Conservation (phyloP, 2,113 vertebrate species). For the Mormyrus lacerda region DNA sequence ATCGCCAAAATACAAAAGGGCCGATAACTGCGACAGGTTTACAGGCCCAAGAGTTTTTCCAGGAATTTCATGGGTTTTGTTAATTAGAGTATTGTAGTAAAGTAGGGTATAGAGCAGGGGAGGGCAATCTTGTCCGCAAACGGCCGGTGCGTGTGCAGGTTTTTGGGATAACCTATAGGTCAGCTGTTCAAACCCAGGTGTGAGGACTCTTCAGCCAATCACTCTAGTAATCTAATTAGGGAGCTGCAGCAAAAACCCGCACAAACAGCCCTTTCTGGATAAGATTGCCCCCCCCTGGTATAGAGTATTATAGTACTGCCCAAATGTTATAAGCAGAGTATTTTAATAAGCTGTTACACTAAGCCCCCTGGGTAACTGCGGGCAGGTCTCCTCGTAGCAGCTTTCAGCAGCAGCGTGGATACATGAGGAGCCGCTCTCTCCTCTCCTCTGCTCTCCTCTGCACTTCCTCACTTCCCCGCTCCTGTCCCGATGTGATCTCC, state of each 20-base stretch:
- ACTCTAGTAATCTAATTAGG: too few species aligned
- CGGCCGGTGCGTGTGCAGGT: too few species aligned
- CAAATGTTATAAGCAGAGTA: background rate
- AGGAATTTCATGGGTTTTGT: background rate
- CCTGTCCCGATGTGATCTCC: background rate
- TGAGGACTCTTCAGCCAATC: too few species aligned
- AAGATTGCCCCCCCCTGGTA: background rate
- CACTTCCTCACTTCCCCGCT: background rate
- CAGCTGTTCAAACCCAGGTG: too few species aligned
- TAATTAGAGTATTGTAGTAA: background rate
- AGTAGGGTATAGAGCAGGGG: background rate
- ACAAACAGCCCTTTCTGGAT: too few species aligned
- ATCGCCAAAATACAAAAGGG: background rate
- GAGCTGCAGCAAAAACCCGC: too few species aligned
- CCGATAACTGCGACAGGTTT: background rate
- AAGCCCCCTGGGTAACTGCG: background rate
- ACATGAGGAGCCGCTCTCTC: background rate
- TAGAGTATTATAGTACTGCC: background rate
- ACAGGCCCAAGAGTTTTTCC: background rate
- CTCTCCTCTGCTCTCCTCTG: too few species aligned
- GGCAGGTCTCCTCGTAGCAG: background rate
- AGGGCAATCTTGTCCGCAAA: too few species aligned
- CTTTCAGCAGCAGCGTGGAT: background rate
- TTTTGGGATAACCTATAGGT: too few species aligned
- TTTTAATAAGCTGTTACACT: background rate